Base-by-base conservation (phyloP, 1,140 invertebrate species). In the Carcinoscorpius rotundicauda region DNA sequence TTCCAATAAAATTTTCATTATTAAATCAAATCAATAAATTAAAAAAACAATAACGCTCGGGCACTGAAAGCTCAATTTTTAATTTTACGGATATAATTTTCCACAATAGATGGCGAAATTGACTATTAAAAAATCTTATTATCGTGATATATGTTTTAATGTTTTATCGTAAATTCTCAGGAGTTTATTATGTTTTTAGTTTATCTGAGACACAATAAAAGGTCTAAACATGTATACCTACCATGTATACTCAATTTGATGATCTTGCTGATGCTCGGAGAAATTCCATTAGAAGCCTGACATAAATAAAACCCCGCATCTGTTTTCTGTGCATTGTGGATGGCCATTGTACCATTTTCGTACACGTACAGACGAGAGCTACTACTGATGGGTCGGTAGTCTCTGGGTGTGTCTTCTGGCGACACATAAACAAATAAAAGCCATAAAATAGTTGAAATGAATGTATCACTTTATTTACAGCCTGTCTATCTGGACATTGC, bases 261-360 rank as follows among this genome's bases (percentile, higher is more conserved):
- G 11, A 82, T 76, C 74, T 82, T 82, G 69, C 81, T 82, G 6
- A 98, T 81, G 73, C 91, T 93, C 68, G 91, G 89, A 62, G 93
- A 93, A 74, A 97, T 94, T 70, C 91, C 91, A 78, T 98, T 98
- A 50, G 91, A 89, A 57, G 93, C 92, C 80, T 97, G 92, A 76
- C 95, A 98, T 48, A 97, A 80, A 72, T 83, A 84, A 65, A 76
- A 76, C 0, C 82, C 82, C 65, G 81, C 76, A 72, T 84, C 79
- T 61, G 58, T 68, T 72, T 78, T 71, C 60, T 69, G 72, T 3
- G 78, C 76, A 6, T 75, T 69, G 9, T 73, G 71, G 51, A 84
- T 79, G 48, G 75, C 71, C 50, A 83, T 71, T 3, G 80, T 79
- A 2, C 82, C 82, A 72, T 83, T 83, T 11, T 75, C 71, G 64